Evolutionary conservation across 2,113 vertebrate genomes (phyloP), one percentile per base, ranked within the genome.

Genomic region (Callipepla squamata): DNA sequence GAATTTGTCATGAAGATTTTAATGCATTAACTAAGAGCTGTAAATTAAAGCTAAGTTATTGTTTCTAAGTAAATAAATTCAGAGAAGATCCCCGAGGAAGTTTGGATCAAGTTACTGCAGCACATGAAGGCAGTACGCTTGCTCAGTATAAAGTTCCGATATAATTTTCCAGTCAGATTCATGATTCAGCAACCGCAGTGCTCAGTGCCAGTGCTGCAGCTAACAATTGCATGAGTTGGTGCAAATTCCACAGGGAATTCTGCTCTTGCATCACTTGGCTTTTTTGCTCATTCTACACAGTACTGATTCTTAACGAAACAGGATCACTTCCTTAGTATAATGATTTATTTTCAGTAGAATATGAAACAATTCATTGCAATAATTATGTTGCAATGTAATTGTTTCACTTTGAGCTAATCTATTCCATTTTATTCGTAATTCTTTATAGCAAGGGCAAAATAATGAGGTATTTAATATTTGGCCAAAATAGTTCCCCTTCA

Each of bases 171-270:
- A 93, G 74, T 86, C 90, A 95, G 80, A 94, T 55, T 95, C 97
- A 95, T 98, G 97, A 98, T 88, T 97, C 97, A 98, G 97, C 97
- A 97, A 75, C 96, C 21, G 91, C 97, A 94, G 73, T 85, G 92
- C 92, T 91, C 90, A 70, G 11, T 61, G 88, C 68, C 82, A 30
- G 66, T 53, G 70, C 93, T 93, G 74, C 94, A 93, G 96, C 96
- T 93, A 88, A 96, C 90, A 92, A 94, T 80, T 89, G 87, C 92
- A 93, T 80, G 76, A 91, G 84, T 80, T 87, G 92, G 89, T 89
- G 61, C 80, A 90, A 90, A 85, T 61, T 92, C 97, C 93, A 95
- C 36, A 79, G 89, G 95, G 92, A 92, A 68, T 53, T 74, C 7
- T 77, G 90, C 85, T 90, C 21, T 25, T 62, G 70, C 94, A 95